A percentile compares a stretch with the other conserved stretches of the same genome.
phyloP scores from a whole-genome alignment of 1,140 invertebrate genomes.

The Belonocnema kinseyi region DNA sequence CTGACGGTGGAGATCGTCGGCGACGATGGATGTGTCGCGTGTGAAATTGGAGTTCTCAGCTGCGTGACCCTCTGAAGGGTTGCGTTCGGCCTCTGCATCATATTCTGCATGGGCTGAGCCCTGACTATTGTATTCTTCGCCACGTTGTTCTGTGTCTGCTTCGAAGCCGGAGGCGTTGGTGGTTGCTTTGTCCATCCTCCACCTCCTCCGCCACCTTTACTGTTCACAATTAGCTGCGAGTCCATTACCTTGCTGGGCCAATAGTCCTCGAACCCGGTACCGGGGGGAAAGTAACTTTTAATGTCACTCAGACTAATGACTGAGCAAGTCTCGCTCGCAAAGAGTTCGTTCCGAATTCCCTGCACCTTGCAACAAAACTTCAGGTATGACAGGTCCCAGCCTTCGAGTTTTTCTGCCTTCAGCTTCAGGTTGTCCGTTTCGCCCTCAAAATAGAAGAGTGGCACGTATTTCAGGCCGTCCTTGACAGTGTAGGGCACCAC shows the following conservation, averaged over 20 bases:
- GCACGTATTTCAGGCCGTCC: conserved; percentile 90
- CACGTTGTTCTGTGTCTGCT: conserved; percentile 60
- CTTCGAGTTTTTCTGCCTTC: conserved; percentile 88
- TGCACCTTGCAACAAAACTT: conserved; percentile 97
- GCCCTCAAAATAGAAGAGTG: conserved; percentile 95
- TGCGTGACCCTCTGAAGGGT: conserved; percentile 64
- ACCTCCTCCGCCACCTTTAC: conserved; percentile 77
- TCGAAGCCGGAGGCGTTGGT: conserved; percentile 64
- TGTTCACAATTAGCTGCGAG: conserved; percentile 82
- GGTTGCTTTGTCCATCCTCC: conserved; percentile 81
- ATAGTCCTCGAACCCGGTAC: conserved; percentile 92
- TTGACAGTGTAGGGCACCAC: conserved; percentile 94
- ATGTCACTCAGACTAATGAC: conserved; percentile 93
- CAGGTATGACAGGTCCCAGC: conserved; percentile 93
- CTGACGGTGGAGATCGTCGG: conserved; percentile 61
- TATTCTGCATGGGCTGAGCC: conserved; percentile 57
- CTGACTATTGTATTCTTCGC: conserved; percentile 60
- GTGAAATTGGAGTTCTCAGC: conserved; percentile 53
- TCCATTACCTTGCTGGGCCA: conserved; percentile 92
- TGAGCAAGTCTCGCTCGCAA: conserved; percentile 90
- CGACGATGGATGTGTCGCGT: conserved; percentile 59
- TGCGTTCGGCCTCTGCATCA: conserved; percentile 57
- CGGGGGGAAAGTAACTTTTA: conserved; percentile 91
- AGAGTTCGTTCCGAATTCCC: conserved; percentile 92
- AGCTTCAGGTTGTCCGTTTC: conserved; percentile 92